Evolutionary conservation across 2,888 invertebrate genomes (phyloP).

Genomic region (Thelaira solivaga): DNA sequence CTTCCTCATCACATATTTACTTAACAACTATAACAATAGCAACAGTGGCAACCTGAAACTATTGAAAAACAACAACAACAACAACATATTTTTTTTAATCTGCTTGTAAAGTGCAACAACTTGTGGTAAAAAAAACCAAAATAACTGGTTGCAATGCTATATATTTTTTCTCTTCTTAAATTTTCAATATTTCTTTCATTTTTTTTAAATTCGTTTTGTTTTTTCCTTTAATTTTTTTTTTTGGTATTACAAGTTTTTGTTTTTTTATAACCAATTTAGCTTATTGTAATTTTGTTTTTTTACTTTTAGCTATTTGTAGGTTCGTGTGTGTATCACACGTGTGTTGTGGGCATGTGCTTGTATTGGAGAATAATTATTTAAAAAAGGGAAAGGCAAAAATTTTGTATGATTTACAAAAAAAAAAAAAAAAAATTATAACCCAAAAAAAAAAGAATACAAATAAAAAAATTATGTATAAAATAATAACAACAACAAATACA

Average conservation of each 20-base stretch:
- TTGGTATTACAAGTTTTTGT: slow-evolving; percentile 61
- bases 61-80: neutral
- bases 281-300: slow-evolving; percentile 8
- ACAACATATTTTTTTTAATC: neutral
- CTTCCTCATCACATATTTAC: neutral
- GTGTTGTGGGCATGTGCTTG: slow-evolving; percentile 12
- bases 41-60: neutral
- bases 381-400: slow-evolving; percentile 56
- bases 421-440: slow-evolving; percentile 15
- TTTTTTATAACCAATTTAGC: slow-evolving; percentile 31
- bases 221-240: slow-evolving; percentile 28
- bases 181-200: slow-evolving; percentile 37
- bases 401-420: slow-evolving; percentile 27
- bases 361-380: too few species aligned
- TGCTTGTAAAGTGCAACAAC: slow-evolving; percentile 60
- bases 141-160: slow-evolving; percentile 56
- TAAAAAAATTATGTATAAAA: too few species aligned
- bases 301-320: neutral
- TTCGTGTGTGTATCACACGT: neutral
- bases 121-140: slow-evolving; percentile 57
- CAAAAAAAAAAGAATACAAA: slow-evolving; percentile 10
- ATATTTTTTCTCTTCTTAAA: slow-evolving; percentile 21
- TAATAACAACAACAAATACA: slow-evolving; percentile 22
- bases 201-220: slow-evolving; percentile 31
- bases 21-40: slow-evolving; percentile 7